Percentiles rank a stretch among this genome's conserved stretches.
Evolutionary conservation across 2,113 vertebrate species (phyloP).

Genomic region (Saguinus imperator): DNA sequence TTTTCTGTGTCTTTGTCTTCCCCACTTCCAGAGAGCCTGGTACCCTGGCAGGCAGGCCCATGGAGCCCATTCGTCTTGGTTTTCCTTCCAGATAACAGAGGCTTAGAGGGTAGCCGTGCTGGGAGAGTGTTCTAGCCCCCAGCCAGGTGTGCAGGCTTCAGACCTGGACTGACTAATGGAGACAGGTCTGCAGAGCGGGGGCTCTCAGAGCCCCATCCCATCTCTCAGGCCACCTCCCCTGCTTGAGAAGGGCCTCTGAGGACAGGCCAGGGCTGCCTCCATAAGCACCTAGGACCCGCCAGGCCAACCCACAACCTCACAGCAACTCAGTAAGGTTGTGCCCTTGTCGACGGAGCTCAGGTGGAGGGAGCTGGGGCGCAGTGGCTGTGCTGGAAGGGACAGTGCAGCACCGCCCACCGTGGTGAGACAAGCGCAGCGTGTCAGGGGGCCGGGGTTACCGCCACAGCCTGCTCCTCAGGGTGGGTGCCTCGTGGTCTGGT

Average conservation of each 20-base stretch:
- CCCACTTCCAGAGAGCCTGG: background rate
- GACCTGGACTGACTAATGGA: background rate
- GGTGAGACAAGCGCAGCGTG: background rate
- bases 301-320: background rate
- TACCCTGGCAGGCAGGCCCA: background rate
- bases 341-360: background rate
- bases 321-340: no score
- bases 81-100: rapidly evolving
- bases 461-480: background rate
- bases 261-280: background rate
- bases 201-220: no score
- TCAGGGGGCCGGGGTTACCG: background rate
- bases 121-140: background rate
- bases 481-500: background rate
- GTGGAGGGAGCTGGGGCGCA: background rate
- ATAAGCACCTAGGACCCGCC: rapidly evolving
- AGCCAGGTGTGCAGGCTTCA: background rate
- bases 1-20: background rate
- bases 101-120: background rate
- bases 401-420: no score
- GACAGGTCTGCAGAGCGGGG: background rate
- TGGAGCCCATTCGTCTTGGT: background rate
- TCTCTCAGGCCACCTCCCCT: no score
- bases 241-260: background rate
- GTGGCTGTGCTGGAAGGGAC: background rate